A percentile compares a stretch with the other conserved stretches of the same genome.
Conservation (phyloP, 2,888 invertebrate genomes). For the Oxyscelio sp. region DNA sequence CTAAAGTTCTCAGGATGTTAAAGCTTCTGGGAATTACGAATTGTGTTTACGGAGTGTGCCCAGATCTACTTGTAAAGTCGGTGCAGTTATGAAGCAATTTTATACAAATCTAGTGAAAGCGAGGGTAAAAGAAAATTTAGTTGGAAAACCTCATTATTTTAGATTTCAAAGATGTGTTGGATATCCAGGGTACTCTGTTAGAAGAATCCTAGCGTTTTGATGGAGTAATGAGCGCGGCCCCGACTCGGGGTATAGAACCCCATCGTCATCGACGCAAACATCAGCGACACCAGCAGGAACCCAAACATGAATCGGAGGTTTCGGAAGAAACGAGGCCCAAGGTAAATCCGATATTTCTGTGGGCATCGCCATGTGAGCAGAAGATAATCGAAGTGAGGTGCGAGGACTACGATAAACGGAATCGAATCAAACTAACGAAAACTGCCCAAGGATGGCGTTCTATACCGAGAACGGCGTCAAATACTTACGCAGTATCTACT, state of each 20-base stretch:
- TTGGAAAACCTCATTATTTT: background rate
- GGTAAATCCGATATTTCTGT: slow-evolving; percentile 95
- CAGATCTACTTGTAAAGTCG: slow-evolving; percentile 7
- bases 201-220: slow-evolving; percentile 80
- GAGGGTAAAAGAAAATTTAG: background rate
- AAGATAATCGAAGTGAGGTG: slow-evolving; percentile 95
- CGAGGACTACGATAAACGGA: slow-evolving; percentile 96
- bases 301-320: slow-evolving; percentile 75
- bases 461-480: slow-evolving; percentile 93
- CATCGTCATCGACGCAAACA: slow-evolving; percentile 86
- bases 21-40: slow-evolving; percentile 14
- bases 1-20: slow-evolving; percentile 1
- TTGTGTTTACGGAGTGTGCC: slow-evolving; percentile 12
- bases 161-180: slow-evolving; percentile 1
- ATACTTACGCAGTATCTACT: slow-evolving; percentile 79
- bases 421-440: slow-evolving; percentile 94
- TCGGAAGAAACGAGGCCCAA: slow-evolving; percentile 90
- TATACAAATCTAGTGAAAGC: slow-evolving; percentile 28
- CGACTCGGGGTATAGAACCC: slow-evolving; percentile 87
- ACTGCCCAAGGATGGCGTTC: slow-evolving; percentile 95
- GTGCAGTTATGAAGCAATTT: slow-evolving; percentile 26
- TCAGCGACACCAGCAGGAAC: slow-evolving; percentile 77
- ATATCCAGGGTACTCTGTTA: slow-evolving; percentile 42
- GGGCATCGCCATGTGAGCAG: slow-evolving; percentile 94
- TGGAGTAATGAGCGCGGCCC: slow-evolving; percentile 89